phyloP scores from a whole-genome alignment of 2,113 vertebrate species.

The Hyperoodon ampullatus region DNA sequence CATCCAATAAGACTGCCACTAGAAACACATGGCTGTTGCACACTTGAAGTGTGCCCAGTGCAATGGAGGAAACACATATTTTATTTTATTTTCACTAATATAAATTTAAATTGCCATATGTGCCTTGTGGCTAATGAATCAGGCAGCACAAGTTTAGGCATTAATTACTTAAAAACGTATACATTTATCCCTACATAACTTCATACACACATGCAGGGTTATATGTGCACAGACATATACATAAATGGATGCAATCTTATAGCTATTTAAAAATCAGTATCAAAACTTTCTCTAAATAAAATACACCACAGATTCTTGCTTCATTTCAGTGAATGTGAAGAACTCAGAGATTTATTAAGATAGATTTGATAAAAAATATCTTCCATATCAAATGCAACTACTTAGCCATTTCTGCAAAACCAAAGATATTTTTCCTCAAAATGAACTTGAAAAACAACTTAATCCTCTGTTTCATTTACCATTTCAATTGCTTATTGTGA shows the following conservation, averaged over 20 bases:
- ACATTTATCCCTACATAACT: background rate
- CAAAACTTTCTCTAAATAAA: background rate
- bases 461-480: background rate
- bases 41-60: background rate
- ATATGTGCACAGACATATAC: background rate
- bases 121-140: background rate
- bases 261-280: background rate
- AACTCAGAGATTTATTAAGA: background rate
- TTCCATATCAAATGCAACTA: conserved; percentile 26
- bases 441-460: conserved; percentile 37
- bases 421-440: background rate
- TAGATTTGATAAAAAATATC: conserved; percentile 35
- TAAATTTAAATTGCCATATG: background rate
- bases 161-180: background rate
- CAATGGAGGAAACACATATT: background rate
- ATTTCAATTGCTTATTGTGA: background rate
- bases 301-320: background rate
- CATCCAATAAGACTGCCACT: background rate
- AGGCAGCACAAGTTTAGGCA: background rate
- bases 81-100: background rate
- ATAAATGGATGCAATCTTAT: background rate
- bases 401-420: conserved; percentile 40
- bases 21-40: background rate
- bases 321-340: background rate
- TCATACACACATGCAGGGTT: background rate